Evolutionary conservation across 2,888 invertebrate genomes (phyloP).

Genomic region (Cheilosia soror): DNA sequence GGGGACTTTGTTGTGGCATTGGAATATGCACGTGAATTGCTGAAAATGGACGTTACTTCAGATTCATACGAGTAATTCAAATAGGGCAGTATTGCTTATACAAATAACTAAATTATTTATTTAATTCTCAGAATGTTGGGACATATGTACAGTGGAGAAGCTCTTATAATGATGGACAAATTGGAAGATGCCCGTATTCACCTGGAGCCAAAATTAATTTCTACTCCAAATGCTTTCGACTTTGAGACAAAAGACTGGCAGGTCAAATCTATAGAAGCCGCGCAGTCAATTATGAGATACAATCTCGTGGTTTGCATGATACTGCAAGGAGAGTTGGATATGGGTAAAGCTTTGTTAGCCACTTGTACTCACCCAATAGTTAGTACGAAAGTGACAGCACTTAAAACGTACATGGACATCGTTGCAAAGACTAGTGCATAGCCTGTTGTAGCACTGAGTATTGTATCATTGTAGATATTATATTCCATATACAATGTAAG

Average conservation of each 20-base stretch:
- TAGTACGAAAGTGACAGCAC: conserved; percentile 78
- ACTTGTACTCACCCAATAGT: conserved; percentile 82
- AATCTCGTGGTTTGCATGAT: conserved; percentile 91
- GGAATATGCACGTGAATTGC: conserved; percentile 90
- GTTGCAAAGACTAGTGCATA: conserved; percentile 81
- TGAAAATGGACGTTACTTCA: conserved; percentile 89
- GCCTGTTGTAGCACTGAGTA: not conserved
- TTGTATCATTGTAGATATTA: conserved; percentile 56
- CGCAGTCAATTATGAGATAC: conserved; percentile 89
- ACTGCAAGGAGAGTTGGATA: conserved; percentile 89
- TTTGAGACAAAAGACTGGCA: conserved; percentile 85
- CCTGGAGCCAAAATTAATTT: conserved; percentile 90
- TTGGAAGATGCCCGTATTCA: conserved; percentile 93
- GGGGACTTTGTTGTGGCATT: conserved; percentile 93
- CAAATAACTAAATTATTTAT: not conserved
- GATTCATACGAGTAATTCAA: conserved; percentile 87
- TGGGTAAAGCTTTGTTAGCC: conserved; percentile 83
- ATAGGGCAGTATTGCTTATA: not conserved
- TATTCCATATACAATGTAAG: conserved; percentile 52
- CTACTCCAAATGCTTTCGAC: conserved; percentile 85
- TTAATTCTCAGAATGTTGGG: conserved; percentile 88
- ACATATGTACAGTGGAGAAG: conserved; percentile 95
- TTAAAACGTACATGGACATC: conserved; percentile 86
- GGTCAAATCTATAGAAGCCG: conserved; percentile 86
- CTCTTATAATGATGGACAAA: conserved; percentile 91